Conservation (phyloP, 2,113 vertebrate species). For the Struthidea cinerea region DNA sequence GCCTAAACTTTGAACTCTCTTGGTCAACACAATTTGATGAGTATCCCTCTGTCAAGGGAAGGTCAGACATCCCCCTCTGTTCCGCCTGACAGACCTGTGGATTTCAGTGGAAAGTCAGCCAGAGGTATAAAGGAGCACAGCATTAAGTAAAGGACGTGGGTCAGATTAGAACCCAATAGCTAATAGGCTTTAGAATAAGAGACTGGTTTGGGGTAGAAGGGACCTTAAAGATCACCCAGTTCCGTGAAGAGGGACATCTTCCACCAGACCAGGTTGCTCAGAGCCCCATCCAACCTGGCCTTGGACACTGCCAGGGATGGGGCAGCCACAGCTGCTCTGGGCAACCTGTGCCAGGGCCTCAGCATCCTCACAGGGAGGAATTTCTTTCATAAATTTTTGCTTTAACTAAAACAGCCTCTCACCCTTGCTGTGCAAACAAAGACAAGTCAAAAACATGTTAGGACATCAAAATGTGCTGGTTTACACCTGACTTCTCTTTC, state of each 20-base stretch:
- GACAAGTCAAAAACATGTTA: neutral
- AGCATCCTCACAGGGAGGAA: accelerated
- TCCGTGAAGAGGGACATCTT: neutral
- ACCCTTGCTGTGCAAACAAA: neutral
- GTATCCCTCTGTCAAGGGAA: neutral
- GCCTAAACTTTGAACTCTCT: neutral
- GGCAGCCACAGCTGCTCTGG: neutral
- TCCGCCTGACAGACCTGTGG: neutral
- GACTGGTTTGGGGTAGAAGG: neutral
- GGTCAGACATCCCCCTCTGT: neutral
- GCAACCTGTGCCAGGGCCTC: neutral
- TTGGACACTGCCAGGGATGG: accelerated
- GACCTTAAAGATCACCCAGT: neutral
- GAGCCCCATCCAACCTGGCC: neutral
- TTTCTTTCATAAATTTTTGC: neutral
- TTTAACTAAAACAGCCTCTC: neutral
- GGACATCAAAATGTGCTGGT: neutral
- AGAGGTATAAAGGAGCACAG: neutral
- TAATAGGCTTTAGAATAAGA: neutral
- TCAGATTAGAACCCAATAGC: neutral
- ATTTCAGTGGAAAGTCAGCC: neutral
- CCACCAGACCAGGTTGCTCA: accelerated
- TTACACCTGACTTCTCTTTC: neutral
- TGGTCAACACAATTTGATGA: neutral
- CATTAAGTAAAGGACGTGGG: neutral